These are phyloP conservation scores for Drosophila ustulata DNA, from an alignment of 2,888 invertebrate species.

Conservation along the genomic window DNA sequence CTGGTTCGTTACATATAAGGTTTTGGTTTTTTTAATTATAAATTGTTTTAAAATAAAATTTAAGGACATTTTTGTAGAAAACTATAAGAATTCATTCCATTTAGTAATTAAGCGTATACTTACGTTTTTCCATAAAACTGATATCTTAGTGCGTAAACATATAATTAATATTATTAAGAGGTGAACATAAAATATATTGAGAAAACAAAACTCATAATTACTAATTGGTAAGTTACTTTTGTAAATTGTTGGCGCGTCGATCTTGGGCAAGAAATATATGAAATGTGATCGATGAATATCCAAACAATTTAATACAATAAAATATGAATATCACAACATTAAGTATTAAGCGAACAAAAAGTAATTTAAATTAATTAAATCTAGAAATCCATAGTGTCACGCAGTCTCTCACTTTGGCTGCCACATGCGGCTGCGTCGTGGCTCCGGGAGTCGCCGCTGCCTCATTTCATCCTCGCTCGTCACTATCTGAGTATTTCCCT, in stretches of 20 bases:
- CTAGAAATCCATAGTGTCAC: background rate
- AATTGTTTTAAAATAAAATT: too few relatives aligned
- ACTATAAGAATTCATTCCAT: too few relatives aligned
- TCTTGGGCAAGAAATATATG: background rate
- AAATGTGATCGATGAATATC: background rate
- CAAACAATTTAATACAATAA: conserved; percentile 6
- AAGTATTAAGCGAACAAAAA: conserved; percentile 8
- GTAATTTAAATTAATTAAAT: conserved; percentile 2
- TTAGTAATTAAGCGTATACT: too few relatives aligned
- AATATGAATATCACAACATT: conserved; percentile 8
- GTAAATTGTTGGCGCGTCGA: background rate
- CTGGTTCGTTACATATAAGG: too few relatives aligned
- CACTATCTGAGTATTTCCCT: background rate
- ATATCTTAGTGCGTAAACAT: too few relatives aligned
- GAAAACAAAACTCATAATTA: too few relatives aligned
- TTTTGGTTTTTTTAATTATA: too few relatives aligned
- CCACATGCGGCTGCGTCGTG: conserved; percentile 42
- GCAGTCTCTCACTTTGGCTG: background rate
- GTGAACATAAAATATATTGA: too few relatives aligned
- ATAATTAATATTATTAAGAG: background rate
- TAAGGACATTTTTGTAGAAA: too few relatives aligned
- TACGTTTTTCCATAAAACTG: too few relatives aligned
- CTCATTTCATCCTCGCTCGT: background rate
- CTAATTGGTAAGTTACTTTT: too few relatives aligned
- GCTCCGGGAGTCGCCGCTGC: conserved; percentile 25